Conservation (phyloP, 23 tunicate genomes). For the Ciona savignyi region DNA sequence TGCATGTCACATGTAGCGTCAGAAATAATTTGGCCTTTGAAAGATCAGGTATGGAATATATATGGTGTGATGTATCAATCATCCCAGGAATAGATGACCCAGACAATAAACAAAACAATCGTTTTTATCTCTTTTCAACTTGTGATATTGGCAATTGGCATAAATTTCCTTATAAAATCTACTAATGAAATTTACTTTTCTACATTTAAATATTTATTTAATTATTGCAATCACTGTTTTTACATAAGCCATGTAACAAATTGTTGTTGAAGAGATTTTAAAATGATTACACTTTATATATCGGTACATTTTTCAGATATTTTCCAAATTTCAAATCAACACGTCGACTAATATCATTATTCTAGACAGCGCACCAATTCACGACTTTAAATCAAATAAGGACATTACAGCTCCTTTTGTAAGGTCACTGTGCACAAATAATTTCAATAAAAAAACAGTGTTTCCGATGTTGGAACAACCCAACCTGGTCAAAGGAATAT, state of each 20-base stretch:
- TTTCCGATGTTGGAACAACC: slow-evolving; percentile 6
- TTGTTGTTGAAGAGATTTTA: too few species aligned
- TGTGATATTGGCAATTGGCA: too few species aligned
- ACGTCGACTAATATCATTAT: background rate
- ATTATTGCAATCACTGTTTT: too few species aligned
- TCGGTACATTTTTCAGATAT: background rate
- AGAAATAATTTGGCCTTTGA: background rate
- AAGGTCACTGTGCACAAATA: slow-evolving; percentile 8
- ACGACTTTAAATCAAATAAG: background rate
- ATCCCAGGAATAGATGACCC: too few species aligned
- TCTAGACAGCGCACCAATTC: slow-evolving; percentile 4
- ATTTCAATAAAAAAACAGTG: background rate
- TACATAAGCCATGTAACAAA: too few species aligned
- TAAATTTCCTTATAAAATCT: too few species aligned
- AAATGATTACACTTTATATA: too few species aligned
- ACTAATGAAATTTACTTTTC: too few species aligned
- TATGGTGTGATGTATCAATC: too few species aligned
- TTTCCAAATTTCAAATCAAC: background rate
- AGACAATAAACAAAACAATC: too few species aligned
- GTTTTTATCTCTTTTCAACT: too few species aligned
- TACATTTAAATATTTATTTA: too few species aligned
- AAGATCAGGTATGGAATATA: background rate
- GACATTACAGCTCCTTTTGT: slow-evolving; percentile 6
- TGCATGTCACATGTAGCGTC: background rate
- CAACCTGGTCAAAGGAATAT: slow-evolving; percentile 1